These are phyloP conservation scores for Neelides folsomi DNA, from an alignment of 2,888 invertebrate genomes.

Conservation along the genomic window DNA sequence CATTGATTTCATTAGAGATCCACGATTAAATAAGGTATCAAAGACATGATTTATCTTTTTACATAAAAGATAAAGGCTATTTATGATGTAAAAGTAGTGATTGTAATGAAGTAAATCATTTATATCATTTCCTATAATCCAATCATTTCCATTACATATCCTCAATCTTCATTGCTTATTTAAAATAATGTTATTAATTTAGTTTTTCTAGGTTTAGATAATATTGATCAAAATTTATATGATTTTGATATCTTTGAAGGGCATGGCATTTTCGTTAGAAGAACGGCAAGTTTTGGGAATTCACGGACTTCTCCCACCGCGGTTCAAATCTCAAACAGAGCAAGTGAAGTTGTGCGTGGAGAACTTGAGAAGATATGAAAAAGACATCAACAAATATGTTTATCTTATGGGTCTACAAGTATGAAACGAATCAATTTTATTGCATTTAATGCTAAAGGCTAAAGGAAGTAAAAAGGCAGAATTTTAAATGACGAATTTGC, in stretches of 20 bases:
- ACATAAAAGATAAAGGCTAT: too few relatives aligned
- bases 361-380: slow-evolving; percentile 68
- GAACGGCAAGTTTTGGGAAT: slow-evolving; percentile 90
- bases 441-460: not conserved
- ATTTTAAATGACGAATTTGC: slow-evolving; percentile 33
- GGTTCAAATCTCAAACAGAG: slow-evolving; percentile 73
- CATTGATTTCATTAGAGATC: slow-evolving; percentile 74
- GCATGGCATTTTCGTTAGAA: slow-evolving; percentile 83
- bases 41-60: not conserved
- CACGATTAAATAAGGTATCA: slow-evolving; percentile 71
- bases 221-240: too few relatives aligned
- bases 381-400: slow-evolving; percentile 88
- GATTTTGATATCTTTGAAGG: slow-evolving; percentile 52
- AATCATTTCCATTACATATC: too few relatives aligned
- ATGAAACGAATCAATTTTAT: slow-evolving; percentile 11
- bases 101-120: too few relatives aligned
- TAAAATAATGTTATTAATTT: too few relatives aligned
- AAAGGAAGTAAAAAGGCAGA: not conserved
- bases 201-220: too few relatives aligned
- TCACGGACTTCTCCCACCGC: slow-evolving; percentile 85
- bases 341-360: slow-evolving; percentile 70
- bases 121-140: too few relatives aligned
- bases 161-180: too few relatives aligned
- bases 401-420: slow-evolving; percentile 77
- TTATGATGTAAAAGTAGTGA: too few relatives aligned